Conservation (phyloP, 2,797 vertebrate species). For the Enteromius afrohamiltoni region DNA sequence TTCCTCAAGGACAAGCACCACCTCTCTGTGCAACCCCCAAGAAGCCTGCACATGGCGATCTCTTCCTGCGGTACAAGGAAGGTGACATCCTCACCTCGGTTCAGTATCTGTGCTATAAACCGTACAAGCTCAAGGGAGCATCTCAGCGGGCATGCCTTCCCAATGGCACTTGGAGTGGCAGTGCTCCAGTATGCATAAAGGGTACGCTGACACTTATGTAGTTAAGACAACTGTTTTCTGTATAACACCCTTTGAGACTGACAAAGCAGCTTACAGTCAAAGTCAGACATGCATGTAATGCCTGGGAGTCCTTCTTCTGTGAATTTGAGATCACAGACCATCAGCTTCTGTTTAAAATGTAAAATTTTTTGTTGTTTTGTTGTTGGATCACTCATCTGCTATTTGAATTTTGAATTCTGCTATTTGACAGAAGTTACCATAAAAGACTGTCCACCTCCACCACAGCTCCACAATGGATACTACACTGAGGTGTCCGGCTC, state of each 20-base stretch:
- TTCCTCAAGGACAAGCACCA: slow-evolving; percentile 43
- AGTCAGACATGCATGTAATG: slow-evolving; percentile 1
- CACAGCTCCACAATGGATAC: slow-evolving; percentile 49
- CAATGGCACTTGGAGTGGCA: slow-evolving; percentile 84
- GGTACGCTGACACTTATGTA: slow-evolving; percentile 69
- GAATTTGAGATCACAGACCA: background rate
- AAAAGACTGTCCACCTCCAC: slow-evolving; percentile 71
- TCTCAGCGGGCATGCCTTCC: slow-evolving; percentile 83
- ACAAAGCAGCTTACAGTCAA: slow-evolving; percentile 9
- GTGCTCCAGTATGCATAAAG: slow-evolving; percentile 85
- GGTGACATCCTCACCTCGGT: slow-evolving; percentile 75
- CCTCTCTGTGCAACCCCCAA: slow-evolving; percentile 77
- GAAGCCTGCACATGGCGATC: slow-evolving; percentile 80
- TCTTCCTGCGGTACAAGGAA: slow-evolving; percentile 76
- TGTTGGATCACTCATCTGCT: background rate
- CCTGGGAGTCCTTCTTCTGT: background rate
- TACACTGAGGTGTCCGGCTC: slow-evolving; percentile 6
- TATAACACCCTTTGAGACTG: background rate
- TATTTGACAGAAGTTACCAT: slow-evolving; percentile 75
- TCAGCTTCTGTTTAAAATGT: background rate
- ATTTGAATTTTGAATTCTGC: too few relatives aligned
- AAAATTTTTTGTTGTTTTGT: background rate
- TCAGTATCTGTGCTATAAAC: slow-evolving; percentile 83
- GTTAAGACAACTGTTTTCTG: background rate
- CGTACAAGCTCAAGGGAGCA: slow-evolving; percentile 81